Evolutionary conservation across 2,797 vertebrate genomes (phyloP), one percentile per base, ranked within the genome.

Genomic region (Cygnus olor): DNA sequence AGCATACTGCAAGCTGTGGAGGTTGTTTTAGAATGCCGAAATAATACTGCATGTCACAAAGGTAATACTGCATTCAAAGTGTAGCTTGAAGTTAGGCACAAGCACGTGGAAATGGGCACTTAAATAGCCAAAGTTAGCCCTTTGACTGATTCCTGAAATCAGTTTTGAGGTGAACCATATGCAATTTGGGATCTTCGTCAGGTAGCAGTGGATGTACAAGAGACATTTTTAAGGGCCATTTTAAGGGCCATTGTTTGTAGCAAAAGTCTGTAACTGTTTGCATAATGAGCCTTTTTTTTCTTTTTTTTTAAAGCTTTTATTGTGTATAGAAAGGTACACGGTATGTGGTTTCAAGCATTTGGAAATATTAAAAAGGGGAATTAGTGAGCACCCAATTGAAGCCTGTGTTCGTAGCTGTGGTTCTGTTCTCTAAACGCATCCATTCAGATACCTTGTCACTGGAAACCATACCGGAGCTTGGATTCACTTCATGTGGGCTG

Each of bases 361-460:
- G 42, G 76, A 56, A 91, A 47, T 10, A 36, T 42, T 51, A 42
- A 54, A 87, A 24, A 53, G 15, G 51, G 51, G 51, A 53, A 28
- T 4, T 78, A 19, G 27, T 20, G 47, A 72, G 65, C 54, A 42
- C n/a, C 27, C 25, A 60, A 77, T 3, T 77, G 61, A 63, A 61
- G n/a, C 20, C 69, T 90, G 72, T 17, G 17, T 77, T 81, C 80
- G 56, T 4, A n/a, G 20, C 51, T 57, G 73, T 57, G 64, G 4
- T 80, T 90, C 20, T 73, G 32, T 51, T 61, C 21, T 91, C n/a
- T 44, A 38, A 56, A n/a, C 0, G 0, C 2, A 1, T 40, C 16
- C 1, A 0, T 66, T 80, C 17, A 49, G n/a, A 9, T 73, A 42
- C n/a, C 14, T 1, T 10, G 34, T 49, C 32, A 57, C 65, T 78